Conservation (phyloP, 2,888 invertebrate species). For the Camptogramma bilineatum region DNA sequence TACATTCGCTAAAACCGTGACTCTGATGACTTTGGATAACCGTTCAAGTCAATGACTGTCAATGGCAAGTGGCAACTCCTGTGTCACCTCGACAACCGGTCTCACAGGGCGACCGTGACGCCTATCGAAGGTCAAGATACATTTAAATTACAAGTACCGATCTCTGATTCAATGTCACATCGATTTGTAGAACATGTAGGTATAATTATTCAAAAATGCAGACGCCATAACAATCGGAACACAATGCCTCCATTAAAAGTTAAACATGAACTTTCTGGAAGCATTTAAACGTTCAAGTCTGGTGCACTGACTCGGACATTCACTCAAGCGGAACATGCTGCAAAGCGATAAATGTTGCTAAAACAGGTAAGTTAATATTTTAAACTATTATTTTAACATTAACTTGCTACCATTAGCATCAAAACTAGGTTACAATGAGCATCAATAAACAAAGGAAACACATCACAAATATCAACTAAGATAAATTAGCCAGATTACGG, state of each 20-base stretch:
- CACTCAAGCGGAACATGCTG: background rate
- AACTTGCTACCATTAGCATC: too few species aligned
- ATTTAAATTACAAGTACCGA: conserved; percentile 14
- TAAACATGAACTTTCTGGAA: conserved; percentile 28
- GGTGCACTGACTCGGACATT: conserved; percentile 10
- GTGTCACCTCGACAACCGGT: conserved; percentile 29
- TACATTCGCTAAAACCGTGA: background rate
- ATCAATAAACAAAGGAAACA: background rate
- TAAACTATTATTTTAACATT: background rate
- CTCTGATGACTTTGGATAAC: conserved; percentile 21
- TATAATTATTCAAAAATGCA: conserved; percentile 28
- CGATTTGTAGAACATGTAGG: conserved; percentile 14
- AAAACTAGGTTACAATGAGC: background rate
- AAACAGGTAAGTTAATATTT: background rate
- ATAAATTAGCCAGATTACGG: background rate
- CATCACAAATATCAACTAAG: background rate
- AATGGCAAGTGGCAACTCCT: conserved; percentile 8
- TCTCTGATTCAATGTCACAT: conserved; percentile 28
- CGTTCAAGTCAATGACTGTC: conserved; percentile 1
- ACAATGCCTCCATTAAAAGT: conserved; percentile 29
- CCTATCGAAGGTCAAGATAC: conserved; percentile 22
- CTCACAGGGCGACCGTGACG: conserved; percentile 19
- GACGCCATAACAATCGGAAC: conserved; percentile 28
- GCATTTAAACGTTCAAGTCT: conserved; percentile 24
- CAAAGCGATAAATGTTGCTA: background rate